Percentiles rank a stretch among this genome's conserved stretches.
Conservation (phyloP, 1,140 invertebrate species). For the Trachymyrmex septentrionalis region DNA sequence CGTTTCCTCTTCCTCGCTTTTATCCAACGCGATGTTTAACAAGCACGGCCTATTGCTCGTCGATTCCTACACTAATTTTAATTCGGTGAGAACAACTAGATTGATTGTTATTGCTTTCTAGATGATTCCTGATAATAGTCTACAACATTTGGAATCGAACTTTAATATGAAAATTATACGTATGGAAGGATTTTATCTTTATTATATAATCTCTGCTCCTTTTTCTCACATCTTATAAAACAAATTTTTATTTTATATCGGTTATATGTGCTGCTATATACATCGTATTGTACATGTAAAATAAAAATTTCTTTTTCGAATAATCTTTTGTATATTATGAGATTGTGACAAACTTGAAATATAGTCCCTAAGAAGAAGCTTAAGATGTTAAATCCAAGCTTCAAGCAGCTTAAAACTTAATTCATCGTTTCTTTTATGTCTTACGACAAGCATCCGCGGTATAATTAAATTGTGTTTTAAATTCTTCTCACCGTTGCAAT, state of each 20-base stretch:
- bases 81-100: slow-evolving; percentile 46
- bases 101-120: slow-evolving; percentile 6
- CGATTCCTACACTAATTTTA: slow-evolving; percentile 73
- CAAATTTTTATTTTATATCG: slow-evolving; percentile 8
- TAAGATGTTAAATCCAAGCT: slow-evolving; percentile 51
- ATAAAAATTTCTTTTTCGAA: neutral
- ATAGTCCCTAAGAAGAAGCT: slow-evolving; percentile 40
- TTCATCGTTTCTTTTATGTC: slow-evolving; percentile 58
- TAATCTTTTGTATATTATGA: neutral
- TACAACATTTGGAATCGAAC: neutral
- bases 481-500: neutral
- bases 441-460: neutral
- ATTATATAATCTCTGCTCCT: neutral
- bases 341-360: slow-evolving; percentile 15
- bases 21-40: slow-evolving; percentile 78
- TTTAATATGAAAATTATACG: neutral
- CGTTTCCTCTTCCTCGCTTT: slow-evolving; percentile 54
- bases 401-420: slow-evolving; percentile 66
- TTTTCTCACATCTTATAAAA: neutral
- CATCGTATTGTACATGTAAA: neutral
- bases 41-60: slow-evolving; percentile 80
- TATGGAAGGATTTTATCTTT: slow-evolving; percentile 7
- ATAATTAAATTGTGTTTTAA: slow-evolving; percentile 43
- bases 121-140: neutral
- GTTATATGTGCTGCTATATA: neutral